Evolutionary conservation across 1,140 invertebrate species (phyloP).

Genomic region (Aphaenogaster rudis): DNA sequence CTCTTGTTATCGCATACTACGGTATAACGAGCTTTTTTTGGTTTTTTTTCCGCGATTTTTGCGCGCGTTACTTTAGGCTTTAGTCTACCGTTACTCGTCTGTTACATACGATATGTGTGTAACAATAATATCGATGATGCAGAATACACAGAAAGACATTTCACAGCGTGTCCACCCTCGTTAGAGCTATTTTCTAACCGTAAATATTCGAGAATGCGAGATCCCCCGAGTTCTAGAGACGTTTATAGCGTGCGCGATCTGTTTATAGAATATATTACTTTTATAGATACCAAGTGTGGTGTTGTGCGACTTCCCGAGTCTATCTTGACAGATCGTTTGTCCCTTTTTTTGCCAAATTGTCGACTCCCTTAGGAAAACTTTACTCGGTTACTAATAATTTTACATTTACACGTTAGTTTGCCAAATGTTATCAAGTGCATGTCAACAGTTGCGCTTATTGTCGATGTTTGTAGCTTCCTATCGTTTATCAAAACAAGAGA

Average conservation of each 20-base stretch:
- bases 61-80: neutral
- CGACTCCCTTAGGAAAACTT: slow-evolving; percentile 1
- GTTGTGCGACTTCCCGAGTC: slow-evolving; percentile 47
- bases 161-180: neutral
- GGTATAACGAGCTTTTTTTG: slow-evolving; percentile 33
- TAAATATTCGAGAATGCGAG: slow-evolving; percentile 18
- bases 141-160: slow-evolving; percentile 55
- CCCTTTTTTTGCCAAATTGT: neutral
- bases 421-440: slow-evolving; percentile 54
- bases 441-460: slow-evolving; percentile 59
- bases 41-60: slow-evolving; percentile 5
- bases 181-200: slow-evolving; percentile 1
- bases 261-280: slow-evolving; percentile 23
- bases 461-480: slow-evolving; percentile 53
- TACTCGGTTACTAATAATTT: slow-evolving; percentile 39
- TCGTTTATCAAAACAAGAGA: slow-evolving; percentile 29
- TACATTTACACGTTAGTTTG: slow-evolving; percentile 27
- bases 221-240: slow-evolving; percentile 2
- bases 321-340: slow-evolving; percentile 23
- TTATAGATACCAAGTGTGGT: slow-evolving; percentile 49
- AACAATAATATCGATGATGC: slow-evolving; percentile 43
- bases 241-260: slow-evolving; percentile 1
- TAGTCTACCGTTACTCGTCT: slow-evolving; percentile 27
- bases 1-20: slow-evolving; percentile 28
- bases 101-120: slow-evolving; percentile 37